These are phyloP conservation scores for Nyleta sp. DNA, from an alignment of 2,888 invertebrate genomes.

Conservation along the genomic window DNA sequence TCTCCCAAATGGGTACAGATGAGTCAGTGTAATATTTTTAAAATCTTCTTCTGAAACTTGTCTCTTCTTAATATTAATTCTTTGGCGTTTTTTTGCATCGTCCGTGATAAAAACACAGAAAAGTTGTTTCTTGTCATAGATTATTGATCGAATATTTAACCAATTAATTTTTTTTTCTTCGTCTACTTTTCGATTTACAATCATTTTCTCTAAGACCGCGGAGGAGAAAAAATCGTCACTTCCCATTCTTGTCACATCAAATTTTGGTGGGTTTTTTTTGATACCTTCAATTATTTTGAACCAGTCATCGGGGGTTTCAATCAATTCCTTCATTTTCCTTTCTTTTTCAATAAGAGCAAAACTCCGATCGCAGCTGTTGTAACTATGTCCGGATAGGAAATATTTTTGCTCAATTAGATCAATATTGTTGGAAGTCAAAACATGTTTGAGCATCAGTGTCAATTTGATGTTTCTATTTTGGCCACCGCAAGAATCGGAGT, in stretches of 20 bases:
- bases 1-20: conserved; percentile 19
- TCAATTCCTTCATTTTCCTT: conserved; percentile 16
- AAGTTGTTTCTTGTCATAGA: conserved; percentile 20
- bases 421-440: conserved; percentile 16
- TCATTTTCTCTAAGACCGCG: neutral
- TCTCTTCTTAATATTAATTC: conserved; percentile 20
- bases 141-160: conserved; percentile 14
- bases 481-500: conserved; percentile 68
- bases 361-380: conserved; percentile 24
- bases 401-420: conserved; percentile 25
- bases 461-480: conserved; percentile 38
- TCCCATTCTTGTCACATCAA: conserved; percentile 5
- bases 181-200: conserved; percentile 25
- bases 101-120: conserved; percentile 9
- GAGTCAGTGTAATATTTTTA: neutral
- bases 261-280: conserved; percentile 12
- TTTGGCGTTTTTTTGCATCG: neutral
- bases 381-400: conserved; percentile 30
- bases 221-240: conserved; percentile 11
- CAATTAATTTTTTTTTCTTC: conserved; percentile 17
- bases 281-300: neutral
- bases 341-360: conserved; percentile 25
- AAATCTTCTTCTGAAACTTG: conserved; percentile 6
- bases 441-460: conserved; percentile 29
- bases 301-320: conserved; percentile 17